Evolutionary conservation across 1,140 invertebrate genomes (phyloP).

Genomic region (Riptortus pedestris): DNA sequence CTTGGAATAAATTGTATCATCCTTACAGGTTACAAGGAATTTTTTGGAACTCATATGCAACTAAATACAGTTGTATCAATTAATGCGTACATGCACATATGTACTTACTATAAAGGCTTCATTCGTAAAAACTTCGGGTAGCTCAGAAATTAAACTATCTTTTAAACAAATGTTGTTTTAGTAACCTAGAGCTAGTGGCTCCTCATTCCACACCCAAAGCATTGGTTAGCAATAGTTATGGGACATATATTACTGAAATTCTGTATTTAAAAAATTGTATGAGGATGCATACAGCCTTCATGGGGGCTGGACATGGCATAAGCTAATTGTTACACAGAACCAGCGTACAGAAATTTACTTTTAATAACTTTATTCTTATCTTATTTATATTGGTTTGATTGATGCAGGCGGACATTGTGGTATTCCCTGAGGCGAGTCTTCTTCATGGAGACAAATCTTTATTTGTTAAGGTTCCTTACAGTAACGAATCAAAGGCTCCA

Average conservation of each 20-base stretch:
- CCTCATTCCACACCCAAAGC: too few species aligned
- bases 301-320: background rate
- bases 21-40: background rate
- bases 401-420: constrained; percentile 60
- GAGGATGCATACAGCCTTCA: background rate
- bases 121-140: background rate
- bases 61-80: background rate
- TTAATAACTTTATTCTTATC: too few species aligned
- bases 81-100: background rate
- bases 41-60: too few species aligned
- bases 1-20: background rate
- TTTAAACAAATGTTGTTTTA: background rate
- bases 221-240: background rate
- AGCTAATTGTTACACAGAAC: background rate
- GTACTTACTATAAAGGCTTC: background rate
- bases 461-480: constrained; percentile 27
- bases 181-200: too few species aligned
- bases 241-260: background rate
- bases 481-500: too few species aligned
- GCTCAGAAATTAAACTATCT: background rate
- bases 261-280: background rate
- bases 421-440: constrained; percentile 68
- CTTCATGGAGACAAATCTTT: constrained; percentile 30
- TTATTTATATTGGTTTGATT: too few species aligned
- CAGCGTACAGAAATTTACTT: background rate